A percentile compares a stretch with the other conserved stretches of the same genome.
These are phyloP conservation scores for Seira musarum DNA, from an alignment of 2,888 invertebrate species.

Conservation along the genomic window DNA sequence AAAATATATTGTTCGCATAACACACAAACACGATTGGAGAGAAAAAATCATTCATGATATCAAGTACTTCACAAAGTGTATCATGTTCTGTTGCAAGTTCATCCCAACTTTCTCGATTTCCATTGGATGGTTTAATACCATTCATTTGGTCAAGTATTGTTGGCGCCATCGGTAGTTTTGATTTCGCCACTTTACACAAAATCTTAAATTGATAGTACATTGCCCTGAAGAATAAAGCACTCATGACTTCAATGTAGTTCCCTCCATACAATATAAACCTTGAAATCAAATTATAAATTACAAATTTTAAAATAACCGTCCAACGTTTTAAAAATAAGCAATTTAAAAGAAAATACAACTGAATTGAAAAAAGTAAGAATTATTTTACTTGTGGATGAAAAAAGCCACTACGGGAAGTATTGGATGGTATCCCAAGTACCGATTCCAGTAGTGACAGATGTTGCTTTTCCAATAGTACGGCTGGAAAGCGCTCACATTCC, in stretches of 20 bases:
- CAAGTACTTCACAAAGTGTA: slow-evolving; percentile 25
- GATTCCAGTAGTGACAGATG: slow-evolving; percentile 36
- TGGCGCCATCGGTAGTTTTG: no score
- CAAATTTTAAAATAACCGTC: no score
- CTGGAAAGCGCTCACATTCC: slow-evolving; percentile 21
- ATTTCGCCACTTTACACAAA: slow-evolving; percentile 18
- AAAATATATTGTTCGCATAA: slow-evolving; percentile 46
- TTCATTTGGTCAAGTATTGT: no score
- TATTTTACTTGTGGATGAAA: slow-evolving; percentile 55
- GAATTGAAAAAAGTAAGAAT: no score
- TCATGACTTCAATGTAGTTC: slow-evolving; percentile 59
- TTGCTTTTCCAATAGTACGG: slow-evolving; percentile 49
- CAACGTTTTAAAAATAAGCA: no score
- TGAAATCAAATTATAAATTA: no score
- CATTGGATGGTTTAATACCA: no score
- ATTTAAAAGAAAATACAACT: no score
- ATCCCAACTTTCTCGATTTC: slow-evolving; percentile 36
- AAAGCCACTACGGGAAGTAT: slow-evolving; percentile 44
- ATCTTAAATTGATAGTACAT: slow-evolving; percentile 56
- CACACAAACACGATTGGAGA: slow-evolving; percentile 39
- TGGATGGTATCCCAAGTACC: slow-evolving; percentile 44
- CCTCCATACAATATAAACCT: slow-evolving; percentile 47
- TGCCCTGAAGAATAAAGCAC: slow-evolving; percentile 53
- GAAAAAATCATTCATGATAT: slow-evolving; percentile 43
- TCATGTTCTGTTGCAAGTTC: slow-evolving; percentile 48